These are phyloP conservation scores for Liodrosophila aerea DNA, from an alignment of 2,888 invertebrate genomes.

Conservation along the genomic window DNA sequence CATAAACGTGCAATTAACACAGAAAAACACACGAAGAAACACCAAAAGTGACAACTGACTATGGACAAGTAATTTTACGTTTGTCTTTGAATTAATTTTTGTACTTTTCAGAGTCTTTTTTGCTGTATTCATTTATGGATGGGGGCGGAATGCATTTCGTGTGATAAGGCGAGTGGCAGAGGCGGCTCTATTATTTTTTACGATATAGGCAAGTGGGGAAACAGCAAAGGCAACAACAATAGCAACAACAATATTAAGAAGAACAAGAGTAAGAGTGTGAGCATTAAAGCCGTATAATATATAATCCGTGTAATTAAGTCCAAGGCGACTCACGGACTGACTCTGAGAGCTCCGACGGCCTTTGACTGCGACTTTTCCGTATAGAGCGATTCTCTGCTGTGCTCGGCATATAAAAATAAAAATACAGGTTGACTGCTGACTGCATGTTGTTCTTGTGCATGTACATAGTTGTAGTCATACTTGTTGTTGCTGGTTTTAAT, in stretches of 20 bases:
- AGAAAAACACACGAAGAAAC: slow-evolving; percentile 39
- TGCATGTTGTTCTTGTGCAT: slow-evolving; percentile 21
- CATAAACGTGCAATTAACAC: slow-evolving; percentile 58
- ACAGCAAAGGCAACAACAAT: slow-evolving; percentile 4
- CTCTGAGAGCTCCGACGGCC: no score
- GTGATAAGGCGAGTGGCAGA: slow-evolving; percentile 51
- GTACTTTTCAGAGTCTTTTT: slow-evolving; percentile 4
- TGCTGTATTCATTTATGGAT: slow-evolving; percentile 13
- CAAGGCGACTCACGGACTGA: no score
- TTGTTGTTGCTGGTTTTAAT: slow-evolving; percentile 65
- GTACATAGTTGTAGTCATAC: slow-evolving; percentile 20
- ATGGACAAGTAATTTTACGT: slow-evolving; percentile 33
- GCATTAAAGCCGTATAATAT: slow-evolving; percentile 73
- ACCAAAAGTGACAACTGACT: slow-evolving; percentile 34
- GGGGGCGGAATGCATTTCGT: slow-evolving; percentile 64
- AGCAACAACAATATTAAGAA: slow-evolving; percentile 1
- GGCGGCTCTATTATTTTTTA: slow-evolving; percentile 28
- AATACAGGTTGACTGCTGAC: slow-evolving; percentile 65
- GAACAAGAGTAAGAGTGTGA: slow-evolving; percentile 20
- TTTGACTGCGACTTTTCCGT: slow-evolving; percentile 27
- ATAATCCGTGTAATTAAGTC: slow-evolving; percentile 79
- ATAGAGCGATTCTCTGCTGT: slow-evolving; percentile 22
- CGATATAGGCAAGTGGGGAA: slow-evolving; percentile 30
- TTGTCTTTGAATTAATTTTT: neutral
- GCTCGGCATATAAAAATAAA: slow-evolving; percentile 59